Percentiles rank a stretch among this genome's conserved stretches.
phyloP scores from a whole-genome alignment of 1,140 invertebrate genomes.

The Psix sp. region DNA sequence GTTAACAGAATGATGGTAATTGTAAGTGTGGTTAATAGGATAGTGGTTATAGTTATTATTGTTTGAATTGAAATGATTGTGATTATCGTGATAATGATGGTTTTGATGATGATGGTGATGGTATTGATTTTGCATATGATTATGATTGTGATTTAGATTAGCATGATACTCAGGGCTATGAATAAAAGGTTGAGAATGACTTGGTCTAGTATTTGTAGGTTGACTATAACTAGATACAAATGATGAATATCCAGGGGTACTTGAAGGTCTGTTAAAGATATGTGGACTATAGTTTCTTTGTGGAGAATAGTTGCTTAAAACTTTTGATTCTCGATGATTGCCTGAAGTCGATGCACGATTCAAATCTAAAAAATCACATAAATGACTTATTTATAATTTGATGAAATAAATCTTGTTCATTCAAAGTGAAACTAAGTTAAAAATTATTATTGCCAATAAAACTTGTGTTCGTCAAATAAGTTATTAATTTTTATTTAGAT shows the following conservation, averaged over 20 bases:
- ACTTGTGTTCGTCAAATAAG: no score
- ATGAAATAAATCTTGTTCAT: no score
- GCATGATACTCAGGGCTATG: slow-evolving; percentile 3
- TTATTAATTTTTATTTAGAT: no score
- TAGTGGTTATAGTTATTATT: neutral
- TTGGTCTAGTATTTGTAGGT: neutral
- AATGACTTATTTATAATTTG: no score
- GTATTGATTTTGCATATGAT: slow-evolving; percentile 11
- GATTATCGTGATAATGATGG: slow-evolving; percentile 4
- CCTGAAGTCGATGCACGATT: slow-evolving; percentile 2
- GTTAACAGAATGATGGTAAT: slow-evolving; percentile 4
- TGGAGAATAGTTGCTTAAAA: slow-evolving; percentile 14
- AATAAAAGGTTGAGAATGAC: slow-evolving; percentile 11
- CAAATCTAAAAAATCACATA: slow-evolving; percentile 32
- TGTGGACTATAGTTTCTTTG: slow-evolving; percentile 15
- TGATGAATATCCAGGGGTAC: neutral
- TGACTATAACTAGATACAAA: slow-evolving; percentile 13
- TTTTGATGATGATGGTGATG: slow-evolving; percentile 3
- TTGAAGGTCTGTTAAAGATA: slow-evolving; percentile 14
- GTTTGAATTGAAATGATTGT: neutral
- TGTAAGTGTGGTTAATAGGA: neutral
- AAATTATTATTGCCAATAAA: neutral
- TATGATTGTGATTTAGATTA: slow-evolving; percentile 7
- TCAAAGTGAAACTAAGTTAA: neutral
- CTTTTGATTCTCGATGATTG: slow-evolving; percentile 26